These are phyloP conservation scores for Musca domestica DNA, from an alignment of 1,140 invertebrate species.

Conservation along the genomic window DNA sequence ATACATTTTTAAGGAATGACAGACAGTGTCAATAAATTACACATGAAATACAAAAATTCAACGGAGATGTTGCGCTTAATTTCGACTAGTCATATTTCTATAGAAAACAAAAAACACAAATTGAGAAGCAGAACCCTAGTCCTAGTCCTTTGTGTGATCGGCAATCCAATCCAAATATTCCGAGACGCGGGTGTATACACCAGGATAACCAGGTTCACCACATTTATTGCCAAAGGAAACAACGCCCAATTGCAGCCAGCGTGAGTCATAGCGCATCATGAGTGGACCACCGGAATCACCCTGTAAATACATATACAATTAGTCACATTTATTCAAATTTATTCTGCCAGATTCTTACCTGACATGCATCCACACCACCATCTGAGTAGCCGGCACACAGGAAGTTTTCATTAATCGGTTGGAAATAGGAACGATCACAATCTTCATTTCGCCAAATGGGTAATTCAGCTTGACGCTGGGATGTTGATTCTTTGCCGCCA, in stretches of 20 bases:
- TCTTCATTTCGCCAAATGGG: slow-evolving; percentile 91
- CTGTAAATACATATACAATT: slow-evolving; percentile 25
- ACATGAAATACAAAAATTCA: background rate
- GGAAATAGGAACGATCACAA: slow-evolving; percentile 86
- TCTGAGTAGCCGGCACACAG: slow-evolving; percentile 87
- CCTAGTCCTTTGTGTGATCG: slow-evolving; percentile 49
- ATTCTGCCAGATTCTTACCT: slow-evolving; percentile 58
- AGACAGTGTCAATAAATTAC: slow-evolving; percentile 3
- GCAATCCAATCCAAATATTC: slow-evolving; percentile 53
- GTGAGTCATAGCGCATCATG: slow-evolving; percentile 72
- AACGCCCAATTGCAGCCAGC: slow-evolving; percentile 84
- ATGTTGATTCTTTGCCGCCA: slow-evolving; percentile 79
- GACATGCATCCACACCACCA: slow-evolving; percentile 89
- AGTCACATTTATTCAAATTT: slow-evolving; percentile 3
- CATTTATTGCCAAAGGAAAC: slow-evolving; percentile 92
- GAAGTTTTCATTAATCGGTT: slow-evolving; percentile 87
- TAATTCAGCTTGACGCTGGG: slow-evolving; percentile 77
- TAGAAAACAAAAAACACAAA: slow-evolving; percentile 3
- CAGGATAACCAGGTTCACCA: slow-evolving; percentile 81
- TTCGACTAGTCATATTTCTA: slow-evolving; percentile 4
- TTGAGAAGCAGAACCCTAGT: background rate
- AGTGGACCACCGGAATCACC: slow-evolving; percentile 72
- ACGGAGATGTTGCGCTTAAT: background rate
- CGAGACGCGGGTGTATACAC: slow-evolving; percentile 59
- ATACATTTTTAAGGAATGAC: too few relatives aligned